A percentile compares a stretch with the other conserved stretches of the same genome.
Evolutionary conservation across 1,140 invertebrate genomes (phyloP).

Genomic region (Drosophila mojavensis): DNA sequence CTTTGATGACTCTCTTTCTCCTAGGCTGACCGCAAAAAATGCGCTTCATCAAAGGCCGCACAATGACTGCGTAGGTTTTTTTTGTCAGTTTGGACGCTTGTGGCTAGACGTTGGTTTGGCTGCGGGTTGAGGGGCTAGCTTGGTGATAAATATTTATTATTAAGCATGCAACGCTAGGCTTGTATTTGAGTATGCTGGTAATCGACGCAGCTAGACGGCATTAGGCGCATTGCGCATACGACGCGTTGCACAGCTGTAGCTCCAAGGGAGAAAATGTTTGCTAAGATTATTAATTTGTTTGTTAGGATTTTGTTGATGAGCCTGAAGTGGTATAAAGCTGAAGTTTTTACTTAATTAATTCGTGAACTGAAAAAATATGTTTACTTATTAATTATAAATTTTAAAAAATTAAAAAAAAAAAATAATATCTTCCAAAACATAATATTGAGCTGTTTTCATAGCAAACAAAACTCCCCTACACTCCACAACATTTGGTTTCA

Average conservation of each 20-base stretch:
- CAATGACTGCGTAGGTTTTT: slow-evolving; percentile 66
- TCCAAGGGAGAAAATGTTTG: background rate
- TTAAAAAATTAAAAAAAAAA: too few relatives aligned
- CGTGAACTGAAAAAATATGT: too few relatives aligned
- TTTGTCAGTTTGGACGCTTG: slow-evolving; percentile 51
- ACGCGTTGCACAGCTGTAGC: slow-evolving; percentile 5
- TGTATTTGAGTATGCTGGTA: slow-evolving; percentile 25
- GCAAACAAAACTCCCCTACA: slow-evolving; percentile 1
- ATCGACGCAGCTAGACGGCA: slow-evolving; percentile 25
- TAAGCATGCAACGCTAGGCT: slow-evolving; percentile 22
- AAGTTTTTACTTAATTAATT: too few relatives aligned
- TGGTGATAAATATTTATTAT: slow-evolving; percentile 35
- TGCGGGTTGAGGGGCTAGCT: background rate
- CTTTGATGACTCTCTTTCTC: slow-evolving; percentile 69
- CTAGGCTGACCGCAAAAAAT: slow-evolving; percentile 42
- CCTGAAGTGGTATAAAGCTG: too few relatives aligned
- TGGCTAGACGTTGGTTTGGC: slow-evolving; percentile 6
- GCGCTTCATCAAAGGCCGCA: slow-evolving; percentile 69
- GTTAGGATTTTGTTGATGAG: too few relatives aligned
- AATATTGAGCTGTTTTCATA: background rate
- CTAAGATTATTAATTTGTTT: background rate
- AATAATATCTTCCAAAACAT: too few relatives aligned
- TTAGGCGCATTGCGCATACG: slow-evolving; percentile 54
- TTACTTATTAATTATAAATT: too few relatives aligned
- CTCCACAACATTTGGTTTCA: slow-evolving; percentile 13